These are phyloP conservation scores for Sitobion miscanthi DNA, from an alignment of 1,140 invertebrate species.

Conservation along the genomic window DNA sequence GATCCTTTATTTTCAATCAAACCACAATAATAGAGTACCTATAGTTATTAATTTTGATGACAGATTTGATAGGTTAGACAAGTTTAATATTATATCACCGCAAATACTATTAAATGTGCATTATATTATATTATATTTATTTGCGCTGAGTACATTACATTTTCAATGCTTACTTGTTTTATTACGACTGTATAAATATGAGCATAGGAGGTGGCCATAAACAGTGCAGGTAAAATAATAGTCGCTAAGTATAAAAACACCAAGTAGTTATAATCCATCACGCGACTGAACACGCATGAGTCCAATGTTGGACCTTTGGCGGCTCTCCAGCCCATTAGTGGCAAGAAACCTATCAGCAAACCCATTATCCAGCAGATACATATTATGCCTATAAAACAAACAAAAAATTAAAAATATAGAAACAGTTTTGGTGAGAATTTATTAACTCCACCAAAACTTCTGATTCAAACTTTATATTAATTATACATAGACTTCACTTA, in stretches of 20 bases:
- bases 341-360: constrained; percentile 79
- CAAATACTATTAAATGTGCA: neutral
- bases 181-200: constrained; percentile 87
- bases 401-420: neutral
- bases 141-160: neutral
- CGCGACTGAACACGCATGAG: constrained; percentile 78
- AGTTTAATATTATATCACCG: neutral
- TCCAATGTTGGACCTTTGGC: constrained; percentile 65
- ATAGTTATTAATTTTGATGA: neutral
- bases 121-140: neutral
- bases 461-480: neutral
- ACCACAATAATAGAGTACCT: neutral
- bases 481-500: too few species aligned
- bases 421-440: neutral
- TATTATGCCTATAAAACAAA: constrained; percentile 75
- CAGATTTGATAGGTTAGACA: neutral
- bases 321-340: constrained; percentile 85
- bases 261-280: constrained; percentile 88
- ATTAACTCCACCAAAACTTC: neutral
- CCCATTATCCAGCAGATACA: constrained; percentile 84
- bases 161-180: constrained; percentile 74
- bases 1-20: neutral
- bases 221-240: constrained; percentile 82
- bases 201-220: constrained; percentile 84
- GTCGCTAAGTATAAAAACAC: constrained; percentile 88